Conservation (phyloP, 2,797 vertebrate species). For the Phaenicophaeus curvirostris region DNA sequence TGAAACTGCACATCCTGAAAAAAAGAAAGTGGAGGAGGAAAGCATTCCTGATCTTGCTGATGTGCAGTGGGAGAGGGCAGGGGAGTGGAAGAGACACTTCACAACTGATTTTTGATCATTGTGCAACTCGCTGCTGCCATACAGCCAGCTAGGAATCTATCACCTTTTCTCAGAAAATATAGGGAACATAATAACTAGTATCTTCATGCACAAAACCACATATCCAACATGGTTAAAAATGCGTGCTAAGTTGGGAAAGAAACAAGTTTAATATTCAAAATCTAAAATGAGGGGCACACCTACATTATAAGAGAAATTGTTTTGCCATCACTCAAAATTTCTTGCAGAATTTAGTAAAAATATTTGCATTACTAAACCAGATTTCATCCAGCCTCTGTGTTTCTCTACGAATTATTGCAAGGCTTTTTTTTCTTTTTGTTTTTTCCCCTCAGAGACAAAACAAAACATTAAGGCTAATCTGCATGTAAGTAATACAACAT, state of each 20-base stretch:
- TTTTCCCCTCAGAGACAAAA: not conserved
- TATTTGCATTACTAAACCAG: not conserved
- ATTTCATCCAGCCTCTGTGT: not conserved
- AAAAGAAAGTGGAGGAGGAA: not conserved
- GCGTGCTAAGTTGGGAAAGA: not conserved
- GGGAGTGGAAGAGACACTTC: not conserved
- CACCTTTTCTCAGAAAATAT: not conserved
- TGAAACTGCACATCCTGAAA: too few relatives aligned
- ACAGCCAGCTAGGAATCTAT: not conserved
- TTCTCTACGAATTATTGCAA: not conserved
- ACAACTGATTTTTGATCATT: not conserved
- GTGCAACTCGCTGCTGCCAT: not conserved
- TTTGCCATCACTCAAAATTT: not conserved
- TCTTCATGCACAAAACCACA: not conserved
- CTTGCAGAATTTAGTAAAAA: not conserved
- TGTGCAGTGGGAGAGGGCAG: too few relatives aligned
- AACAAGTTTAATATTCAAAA: not conserved
- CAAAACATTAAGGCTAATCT: not conserved
- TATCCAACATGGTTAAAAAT: not conserved
- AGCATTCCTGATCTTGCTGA: not conserved
- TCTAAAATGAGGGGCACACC: not conserved
- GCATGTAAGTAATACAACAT: not conserved
- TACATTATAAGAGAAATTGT: not conserved
- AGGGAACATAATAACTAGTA: not conserved
- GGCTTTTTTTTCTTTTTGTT: not conserved